phyloP scores from a whole-genome alignment of 2,797 vertebrate species.

The Ciconia nigra region DNA sequence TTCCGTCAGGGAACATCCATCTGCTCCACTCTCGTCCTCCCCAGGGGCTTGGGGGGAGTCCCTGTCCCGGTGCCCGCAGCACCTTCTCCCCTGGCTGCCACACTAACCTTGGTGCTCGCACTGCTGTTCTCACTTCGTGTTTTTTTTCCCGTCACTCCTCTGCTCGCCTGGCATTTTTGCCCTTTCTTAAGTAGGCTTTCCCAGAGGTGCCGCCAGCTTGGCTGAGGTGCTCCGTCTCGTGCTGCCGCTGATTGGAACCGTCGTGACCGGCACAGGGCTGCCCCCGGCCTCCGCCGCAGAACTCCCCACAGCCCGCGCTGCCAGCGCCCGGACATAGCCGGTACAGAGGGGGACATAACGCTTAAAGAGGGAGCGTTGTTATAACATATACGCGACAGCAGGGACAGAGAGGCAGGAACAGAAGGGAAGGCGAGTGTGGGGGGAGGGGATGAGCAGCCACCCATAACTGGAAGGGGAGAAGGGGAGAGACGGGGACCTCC shows the following conservation, averaged over 20 bases:
- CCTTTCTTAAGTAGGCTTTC: too few relatives aligned
- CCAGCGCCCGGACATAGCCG: background rate
- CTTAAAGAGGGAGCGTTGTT: too few relatives aligned
- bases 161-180: too few relatives aligned
- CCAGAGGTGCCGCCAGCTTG: background rate
- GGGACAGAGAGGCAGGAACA: background rate
- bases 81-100: too few relatives aligned
- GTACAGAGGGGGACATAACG: rapidly evolving
- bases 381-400: rapidly evolving
- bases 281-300: background rate
- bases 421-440: background rate
- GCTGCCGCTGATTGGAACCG: too few relatives aligned
- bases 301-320: background rate
- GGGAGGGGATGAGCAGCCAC: background rate
- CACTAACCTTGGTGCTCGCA: rapidly evolving
- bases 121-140: rapidly evolving
- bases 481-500: background rate
- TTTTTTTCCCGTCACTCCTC: too few relatives aligned
- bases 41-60: background rate
- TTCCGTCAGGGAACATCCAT: rapidly evolving
- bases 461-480: background rate
- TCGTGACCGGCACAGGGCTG: background rate
- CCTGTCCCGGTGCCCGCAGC: rapidly evolving
- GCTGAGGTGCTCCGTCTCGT: background rate
- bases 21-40: too few relatives aligned